Percentiles rank a stretch among this genome's conserved stretches.
Conservation (phyloP, 1,140 invertebrate species). For the Hypothenemus hampei region DNA sequence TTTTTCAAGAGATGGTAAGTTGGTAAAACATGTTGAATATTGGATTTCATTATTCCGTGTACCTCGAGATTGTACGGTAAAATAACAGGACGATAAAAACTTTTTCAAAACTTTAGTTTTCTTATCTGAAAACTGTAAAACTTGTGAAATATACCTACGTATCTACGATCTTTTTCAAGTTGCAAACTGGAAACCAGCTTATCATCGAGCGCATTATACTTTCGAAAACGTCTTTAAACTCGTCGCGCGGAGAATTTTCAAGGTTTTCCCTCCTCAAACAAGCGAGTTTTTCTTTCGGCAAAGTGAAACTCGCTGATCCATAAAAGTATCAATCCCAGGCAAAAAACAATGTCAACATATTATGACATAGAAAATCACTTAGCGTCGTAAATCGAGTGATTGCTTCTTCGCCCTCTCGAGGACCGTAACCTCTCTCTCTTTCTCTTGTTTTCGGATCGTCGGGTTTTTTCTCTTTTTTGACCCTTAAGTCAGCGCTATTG, state of each 20-base stretch:
- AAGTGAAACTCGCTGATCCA: too few species aligned
- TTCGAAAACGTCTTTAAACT: not conserved
- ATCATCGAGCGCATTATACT: conserved; percentile 1
- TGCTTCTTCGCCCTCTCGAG: not conserved
- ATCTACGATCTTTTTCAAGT: conserved; percentile 3
- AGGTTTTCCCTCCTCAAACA: not conserved
- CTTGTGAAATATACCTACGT: not conserved
- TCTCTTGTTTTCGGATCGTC: too few species aligned
- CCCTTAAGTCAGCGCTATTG: conserved; percentile 14
- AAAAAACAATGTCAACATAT: conserved; percentile 14
- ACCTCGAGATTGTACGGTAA: too few species aligned
- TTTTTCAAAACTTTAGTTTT: conserved; percentile 1
- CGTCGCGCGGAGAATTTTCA: conserved; percentile 1
- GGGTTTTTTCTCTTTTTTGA: conserved; percentile 10
- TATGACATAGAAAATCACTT: conserved; percentile 23
- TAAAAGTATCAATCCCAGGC: not conserved
- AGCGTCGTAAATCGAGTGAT: conserved; percentile 12
- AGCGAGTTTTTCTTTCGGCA: too few species aligned
- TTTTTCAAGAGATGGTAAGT: too few species aligned
- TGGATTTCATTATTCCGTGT: too few species aligned
- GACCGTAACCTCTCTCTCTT: conserved; percentile 2
- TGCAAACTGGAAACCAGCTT: conserved; percentile 2
- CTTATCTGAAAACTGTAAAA: conserved; percentile 6
- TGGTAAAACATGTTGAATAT: too few species aligned
- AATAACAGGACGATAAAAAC: too few species aligned